A percentile compares a stretch with the other conserved stretches of the same genome.
Conservation (phyloP, 2,888 invertebrate species). For the Pachydiplax longipennis region DNA sequence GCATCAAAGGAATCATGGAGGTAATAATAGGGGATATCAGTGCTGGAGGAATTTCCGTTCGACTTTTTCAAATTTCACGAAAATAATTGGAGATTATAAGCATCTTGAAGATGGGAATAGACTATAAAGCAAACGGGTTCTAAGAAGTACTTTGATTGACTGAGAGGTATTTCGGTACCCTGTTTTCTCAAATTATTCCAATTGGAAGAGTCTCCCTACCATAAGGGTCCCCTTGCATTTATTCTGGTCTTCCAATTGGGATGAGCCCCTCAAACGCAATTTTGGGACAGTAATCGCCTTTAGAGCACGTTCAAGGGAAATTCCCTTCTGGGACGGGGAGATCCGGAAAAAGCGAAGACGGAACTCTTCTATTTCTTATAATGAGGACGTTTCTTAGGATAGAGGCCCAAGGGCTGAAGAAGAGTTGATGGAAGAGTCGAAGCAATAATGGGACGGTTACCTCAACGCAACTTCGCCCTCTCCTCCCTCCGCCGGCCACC, state of each 20-base stretch:
- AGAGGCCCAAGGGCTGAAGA: neutral
- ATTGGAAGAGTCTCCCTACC: neutral
- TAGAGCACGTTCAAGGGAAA: conserved; percentile 35
- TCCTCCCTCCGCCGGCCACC: neutral
- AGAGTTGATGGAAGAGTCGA: conserved; percentile 27
- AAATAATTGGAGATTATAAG: neutral
- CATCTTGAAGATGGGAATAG: neutral
- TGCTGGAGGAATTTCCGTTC: too few relatives aligned
- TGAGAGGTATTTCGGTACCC: neutral
- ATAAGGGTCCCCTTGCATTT: conserved; percentile 7
- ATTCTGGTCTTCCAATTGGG: conserved; percentile 38
- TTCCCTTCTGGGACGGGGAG: neutral
- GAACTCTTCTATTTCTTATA: conserved; percentile 33
- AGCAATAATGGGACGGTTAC: conserved; percentile 41
- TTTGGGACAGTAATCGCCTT: conserved; percentile 43
- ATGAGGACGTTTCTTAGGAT: conserved; percentile 20
- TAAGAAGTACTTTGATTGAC: neutral
- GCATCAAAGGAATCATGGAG: too few relatives aligned
- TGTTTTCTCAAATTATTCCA: neutral
- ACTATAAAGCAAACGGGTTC: neutral
- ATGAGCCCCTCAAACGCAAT: conserved; percentile 24
- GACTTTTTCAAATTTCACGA: neutral
- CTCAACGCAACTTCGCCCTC: conserved; percentile 20
- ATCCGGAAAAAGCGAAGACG: neutral
- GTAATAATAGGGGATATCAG: too few relatives aligned